A percentile compares a stretch with the other conserved stretches of the same genome.
Evolutionary conservation across 2,797 vertebrate genomes (phyloP).

Genomic region (Pogoniulus pusillus): DNA sequence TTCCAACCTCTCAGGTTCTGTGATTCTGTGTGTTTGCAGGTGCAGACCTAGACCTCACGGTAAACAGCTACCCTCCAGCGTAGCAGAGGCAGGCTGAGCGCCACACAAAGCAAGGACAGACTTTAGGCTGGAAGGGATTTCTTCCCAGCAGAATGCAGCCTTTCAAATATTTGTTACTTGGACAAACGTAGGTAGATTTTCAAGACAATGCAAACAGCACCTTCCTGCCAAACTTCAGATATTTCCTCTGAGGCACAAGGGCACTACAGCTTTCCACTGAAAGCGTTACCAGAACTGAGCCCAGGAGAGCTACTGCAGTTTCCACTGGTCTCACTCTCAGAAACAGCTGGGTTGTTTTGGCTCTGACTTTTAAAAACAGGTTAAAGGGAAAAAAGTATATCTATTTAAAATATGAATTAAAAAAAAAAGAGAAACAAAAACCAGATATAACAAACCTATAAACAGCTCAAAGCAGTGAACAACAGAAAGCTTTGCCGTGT

Average conservation of each 20-base stretch:
- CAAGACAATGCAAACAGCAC: neutral
- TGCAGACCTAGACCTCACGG: neutral
- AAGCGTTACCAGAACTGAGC: constrained; percentile 23
- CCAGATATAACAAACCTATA: neutral
- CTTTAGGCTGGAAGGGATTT: neutral
- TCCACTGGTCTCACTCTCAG: neutral
- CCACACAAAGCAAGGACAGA: neutral
- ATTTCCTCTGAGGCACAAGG: constrained; percentile 5
- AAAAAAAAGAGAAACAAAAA: too few relatives aligned
- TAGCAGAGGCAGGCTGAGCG: neutral
- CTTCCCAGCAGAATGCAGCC: neutral
- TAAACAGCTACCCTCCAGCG: neutral
- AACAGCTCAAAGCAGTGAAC: neutral
- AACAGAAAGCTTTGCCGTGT: neutral
- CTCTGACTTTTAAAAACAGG: neutral
- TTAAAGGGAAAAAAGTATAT: neutral
- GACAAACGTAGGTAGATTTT: constrained; percentile 13
- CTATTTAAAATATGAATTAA: neutral
- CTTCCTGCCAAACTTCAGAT: constrained; percentile 37
- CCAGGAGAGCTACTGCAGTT: constrained; percentile 43
- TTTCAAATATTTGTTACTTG: neutral
- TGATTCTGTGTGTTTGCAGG: neutral
- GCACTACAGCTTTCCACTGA: constrained; percentile 9
- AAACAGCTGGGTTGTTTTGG: neutral
- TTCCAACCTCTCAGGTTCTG: too few relatives aligned